Evolutionary conservation across 1,140 invertebrate genomes (phyloP), one percentile per base, ranked within the genome.

Genomic region (Drosophila mojavensis): DNA sequence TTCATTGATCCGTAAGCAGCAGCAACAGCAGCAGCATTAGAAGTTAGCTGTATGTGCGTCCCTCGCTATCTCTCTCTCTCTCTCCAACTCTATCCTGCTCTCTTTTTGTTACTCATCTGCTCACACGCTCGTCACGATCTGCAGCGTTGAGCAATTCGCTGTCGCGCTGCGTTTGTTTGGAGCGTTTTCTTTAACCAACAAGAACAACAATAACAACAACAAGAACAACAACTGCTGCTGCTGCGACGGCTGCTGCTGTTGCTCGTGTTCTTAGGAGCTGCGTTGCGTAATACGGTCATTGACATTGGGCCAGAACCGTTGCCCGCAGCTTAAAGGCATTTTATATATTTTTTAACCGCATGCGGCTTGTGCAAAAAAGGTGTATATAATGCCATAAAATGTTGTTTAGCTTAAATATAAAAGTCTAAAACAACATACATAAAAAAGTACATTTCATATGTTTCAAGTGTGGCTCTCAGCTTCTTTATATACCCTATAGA

Each of bases 251-350:
- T 45, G 28, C 30, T 15, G 51, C 28, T 51, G 15, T n/a, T 71
- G 62, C 50, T 56, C 45, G 60, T 30, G 61, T 73, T 69, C 64
- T 78, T 62, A 66, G 47, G 47, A 50, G 70, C 56, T 79, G 77
- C 56, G 84, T 90, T 90, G 86, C 86, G 86, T 90, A 90, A 90
- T 90, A 90, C 86, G 86, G 82, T 90, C 88, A 82, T 90, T 90
- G 88, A 91, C 89, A 61, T 50, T 55, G 45, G 48, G 63, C 50
- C 50, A 75, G 20, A 64, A 75, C 72, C 75, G 65, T 78, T 78
- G 60, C 26, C 60, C 39, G 48, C 28, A 53, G 66, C 65, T 78
- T 75, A 75, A 13, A 78, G 65, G 33, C 72, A 71, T 70, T 78
- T 71, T 53, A 39, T 39, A 39, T 39, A 15, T 47, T 47, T 47